A percentile compares a stretch with the other conserved stretches of the same genome.
These are phyloP conservation scores for Salminus brasiliensis DNA, from an alignment of 2,113 vertebrate species.

Conservation along the genomic window DNA sequence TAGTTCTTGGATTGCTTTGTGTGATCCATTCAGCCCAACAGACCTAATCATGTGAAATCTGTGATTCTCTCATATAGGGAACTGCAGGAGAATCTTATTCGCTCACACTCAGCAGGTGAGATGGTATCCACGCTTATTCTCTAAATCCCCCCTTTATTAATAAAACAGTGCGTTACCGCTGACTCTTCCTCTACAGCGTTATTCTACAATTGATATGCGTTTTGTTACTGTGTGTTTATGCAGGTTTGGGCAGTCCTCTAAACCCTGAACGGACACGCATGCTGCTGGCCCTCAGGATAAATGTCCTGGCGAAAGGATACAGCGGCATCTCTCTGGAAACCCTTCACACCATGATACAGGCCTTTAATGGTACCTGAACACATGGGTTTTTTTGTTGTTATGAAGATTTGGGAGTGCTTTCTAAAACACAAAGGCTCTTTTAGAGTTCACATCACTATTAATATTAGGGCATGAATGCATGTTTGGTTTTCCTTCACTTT, in stretches of 20 bases:
- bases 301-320: conserved; percentile 95
- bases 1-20: background rate
- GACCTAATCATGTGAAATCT: background rate
- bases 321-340: conserved; percentile 95
- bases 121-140: background rate
- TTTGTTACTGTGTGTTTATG: conserved; percentile 17
- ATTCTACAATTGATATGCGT: conserved; percentile 1
- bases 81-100: conserved; percentile 94
- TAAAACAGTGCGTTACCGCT: background rate
- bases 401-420: background rate
- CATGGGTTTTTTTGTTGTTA: too few species aligned
- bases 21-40: background rate
- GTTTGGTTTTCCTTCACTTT: background rate
- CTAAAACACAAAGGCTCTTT: conserved; percentile 4
- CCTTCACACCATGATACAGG: conserved; percentile 87
- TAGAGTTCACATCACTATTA: conserved; percentile 9
- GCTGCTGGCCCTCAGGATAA: conserved; percentile 95
- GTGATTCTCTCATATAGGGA: conserved; percentile 78
- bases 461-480: background rate
- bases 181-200: background rate
- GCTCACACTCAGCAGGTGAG: conserved; percentile 96
- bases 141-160: background rate
- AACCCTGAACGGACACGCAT: conserved; percentile 93
- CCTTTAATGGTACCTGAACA: conserved; percentile 87
- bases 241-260: conserved; percentile 93